Evolutionary conservation across 1,140 invertebrate genomes (phyloP).

Genomic region (Cecropterus lyciades): DNA sequence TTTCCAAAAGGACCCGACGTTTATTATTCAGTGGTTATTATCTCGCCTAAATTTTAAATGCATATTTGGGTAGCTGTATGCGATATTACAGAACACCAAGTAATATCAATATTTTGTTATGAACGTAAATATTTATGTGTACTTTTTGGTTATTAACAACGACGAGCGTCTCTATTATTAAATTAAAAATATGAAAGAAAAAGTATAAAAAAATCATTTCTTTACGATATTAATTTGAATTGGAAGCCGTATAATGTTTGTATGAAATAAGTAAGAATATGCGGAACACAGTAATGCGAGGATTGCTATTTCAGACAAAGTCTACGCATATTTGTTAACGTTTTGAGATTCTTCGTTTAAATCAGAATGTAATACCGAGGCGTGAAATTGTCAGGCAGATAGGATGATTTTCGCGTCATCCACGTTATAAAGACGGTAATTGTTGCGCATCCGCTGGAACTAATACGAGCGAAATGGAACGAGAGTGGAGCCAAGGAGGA

Average conservation of each 20-base stretch:
- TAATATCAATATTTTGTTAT: background rate
- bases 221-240: no score
- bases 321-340: slow-evolving; percentile 16
- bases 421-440: slow-evolving; percentile 79
- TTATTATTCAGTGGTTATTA: slow-evolving; percentile 41
- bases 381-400: slow-evolving; percentile 76
- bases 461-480: slow-evolving; percentile 80
- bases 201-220: no score
- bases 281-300: no score
- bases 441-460: slow-evolving; percentile 81
- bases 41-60: slow-evolving; percentile 36
- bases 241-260: no score
- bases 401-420: slow-evolving; percentile 80
- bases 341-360: slow-evolving; percentile 50
- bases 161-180: no score
- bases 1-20: slow-evolving; percentile 39
- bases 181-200: no score
- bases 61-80: slow-evolving; percentile 10
- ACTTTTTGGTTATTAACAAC: no score
- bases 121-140: no score
- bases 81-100: background rate
- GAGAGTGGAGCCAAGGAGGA: slow-evolving; percentile 65
- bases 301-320: background rate
- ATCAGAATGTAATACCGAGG: slow-evolving; percentile 64
- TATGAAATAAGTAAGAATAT: background rate